phyloP scores from a whole-genome alignment of 2,888 invertebrate species.

The Halictus ligatus region DNA sequence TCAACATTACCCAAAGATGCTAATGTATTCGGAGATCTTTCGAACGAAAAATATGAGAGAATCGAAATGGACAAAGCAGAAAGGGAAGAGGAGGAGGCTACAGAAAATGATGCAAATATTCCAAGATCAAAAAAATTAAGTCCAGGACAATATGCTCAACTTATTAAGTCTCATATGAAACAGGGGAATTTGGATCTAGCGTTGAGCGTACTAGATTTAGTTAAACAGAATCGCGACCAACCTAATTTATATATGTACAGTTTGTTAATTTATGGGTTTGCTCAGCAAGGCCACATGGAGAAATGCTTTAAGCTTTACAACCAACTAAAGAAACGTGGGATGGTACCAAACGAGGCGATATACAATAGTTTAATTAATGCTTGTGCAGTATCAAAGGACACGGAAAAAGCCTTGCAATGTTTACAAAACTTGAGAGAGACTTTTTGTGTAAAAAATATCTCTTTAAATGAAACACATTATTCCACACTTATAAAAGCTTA shows the following conservation, averaged over 20 bases:
- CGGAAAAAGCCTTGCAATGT: slow-evolving; percentile 88
- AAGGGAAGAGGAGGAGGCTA: slow-evolving; percentile 73
- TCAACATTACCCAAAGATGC: not conserved
- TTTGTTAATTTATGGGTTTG: slow-evolving; percentile 93
- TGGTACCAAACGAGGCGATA: slow-evolving; percentile 89
- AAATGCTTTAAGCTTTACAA: slow-evolving; percentile 94
- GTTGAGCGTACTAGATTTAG: slow-evolving; percentile 92
- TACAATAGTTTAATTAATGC: slow-evolving; percentile 96
- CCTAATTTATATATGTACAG: slow-evolving; percentile 93
- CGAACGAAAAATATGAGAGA: slow-evolving; percentile 50
- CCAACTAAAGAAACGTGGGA: slow-evolving; percentile 91
- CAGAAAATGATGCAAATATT: slow-evolving; percentile 65
- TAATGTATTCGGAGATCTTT: slow-evolving; percentile 42
- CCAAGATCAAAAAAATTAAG: slow-evolving; percentile 84
- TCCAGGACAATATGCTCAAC: slow-evolving; percentile 88
- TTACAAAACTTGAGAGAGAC: slow-evolving; percentile 88
- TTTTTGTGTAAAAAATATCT: slow-evolving; percentile 89
- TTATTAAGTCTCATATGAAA: slow-evolving; percentile 89
- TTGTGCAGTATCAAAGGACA: slow-evolving; percentile 92
- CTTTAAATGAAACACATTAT: slow-evolving; percentile 91
- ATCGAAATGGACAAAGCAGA: slow-evolving; percentile 76
- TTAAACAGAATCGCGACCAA: slow-evolving; percentile 91
- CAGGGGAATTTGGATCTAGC: slow-evolving; percentile 91
- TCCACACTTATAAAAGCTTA: slow-evolving; percentile 97
- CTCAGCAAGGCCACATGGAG: slow-evolving; percentile 92